Evolutionary conservation across 2,113 vertebrate species (phyloP).

Genomic region (Psettodes erumei): DNA sequence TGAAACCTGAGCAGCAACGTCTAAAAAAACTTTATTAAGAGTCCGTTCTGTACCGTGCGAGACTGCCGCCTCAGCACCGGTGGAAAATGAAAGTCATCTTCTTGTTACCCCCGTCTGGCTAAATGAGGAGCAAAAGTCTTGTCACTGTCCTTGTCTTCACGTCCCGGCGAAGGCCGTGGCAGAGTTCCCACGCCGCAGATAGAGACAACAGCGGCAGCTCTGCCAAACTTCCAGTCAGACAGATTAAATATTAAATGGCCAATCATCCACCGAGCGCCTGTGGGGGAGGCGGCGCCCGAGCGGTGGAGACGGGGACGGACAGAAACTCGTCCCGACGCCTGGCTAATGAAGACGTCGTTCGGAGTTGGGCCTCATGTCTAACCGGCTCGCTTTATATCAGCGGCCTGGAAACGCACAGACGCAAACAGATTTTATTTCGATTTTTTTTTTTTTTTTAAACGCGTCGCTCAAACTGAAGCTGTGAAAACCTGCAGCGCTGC

Average conservation of each 20-base stretch:
- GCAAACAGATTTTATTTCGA: too few species aligned
- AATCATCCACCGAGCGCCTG: conserved; percentile 25
- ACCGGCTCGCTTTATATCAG: not conserved
- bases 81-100: not conserved
- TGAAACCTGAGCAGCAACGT: not conserved
- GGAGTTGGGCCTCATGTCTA: not conserved
- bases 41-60: not conserved
- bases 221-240: conserved; percentile 35
- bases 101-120: not conserved
- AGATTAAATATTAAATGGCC: conserved; percentile 48
- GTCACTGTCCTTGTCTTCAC: conserved; percentile 9
- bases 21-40: too few species aligned
- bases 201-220: not conserved
- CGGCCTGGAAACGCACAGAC: not conserved
- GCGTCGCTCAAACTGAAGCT: not conserved
- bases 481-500: not conserved
- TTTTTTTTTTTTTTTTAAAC: too few species aligned
- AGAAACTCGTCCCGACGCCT: not conserved
- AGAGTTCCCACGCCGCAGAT: conserved; percentile 27
- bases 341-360: conserved; percentile 15
- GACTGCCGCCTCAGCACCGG: not conserved
- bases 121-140: not conserved
- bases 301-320: not conserved
- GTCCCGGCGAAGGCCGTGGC: conserved; percentile 18
- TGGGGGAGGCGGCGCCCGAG: not conserved